Evolutionary conservation across 1,140 invertebrate species (phyloP), one percentile per base, ranked within the genome.

Genomic region (Capitella teleta): DNA sequence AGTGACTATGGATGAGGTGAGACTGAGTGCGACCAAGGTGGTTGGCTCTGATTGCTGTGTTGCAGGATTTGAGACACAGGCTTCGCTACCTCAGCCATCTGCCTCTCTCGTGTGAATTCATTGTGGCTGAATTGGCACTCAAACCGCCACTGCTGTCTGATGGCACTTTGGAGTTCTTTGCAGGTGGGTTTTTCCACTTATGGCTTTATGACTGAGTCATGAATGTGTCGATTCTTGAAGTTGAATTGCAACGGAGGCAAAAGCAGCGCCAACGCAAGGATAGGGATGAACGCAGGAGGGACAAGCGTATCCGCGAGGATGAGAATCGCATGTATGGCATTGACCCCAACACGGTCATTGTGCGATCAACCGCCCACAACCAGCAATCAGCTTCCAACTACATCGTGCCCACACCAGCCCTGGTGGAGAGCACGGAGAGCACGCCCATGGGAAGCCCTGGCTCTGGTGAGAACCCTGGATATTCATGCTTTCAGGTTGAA

Each of bases 81-180:
- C 71, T 90, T 59, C 79, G 86, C 24, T 94, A 87, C 62, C 74
- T 95, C 18, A 80, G 81, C 48, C 91, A 96, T 72, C 74, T 97
- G 53, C 91, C 93, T 2, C 67, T 94, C 1, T 85, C 87, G 53
- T 88, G 87, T 62, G 82, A 85, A 52, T 92, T 93, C 72, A 84
- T 89, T 62, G 78, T 94, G 23, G 85, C 86, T 18, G 92, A 97
- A 72, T 78, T 96, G 30, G 78, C 86, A 51, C 71, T 95, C 8
- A 74, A 78, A 57, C 77, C 80, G 38, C 84, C 85, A 3, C 62
- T 82, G 23, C 75, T 95, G 1, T 82, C 80, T 8, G 59, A 77
- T 38, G 78, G 66, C 1, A 68, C 68, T n/a, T 51, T 73, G 2
- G 55, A 58, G 25, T 42, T 49, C 24, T 73, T 70, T 55, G 37